Conservation (phyloP, 2,888 invertebrate genomes). For the Dugesia japonica region DNA sequence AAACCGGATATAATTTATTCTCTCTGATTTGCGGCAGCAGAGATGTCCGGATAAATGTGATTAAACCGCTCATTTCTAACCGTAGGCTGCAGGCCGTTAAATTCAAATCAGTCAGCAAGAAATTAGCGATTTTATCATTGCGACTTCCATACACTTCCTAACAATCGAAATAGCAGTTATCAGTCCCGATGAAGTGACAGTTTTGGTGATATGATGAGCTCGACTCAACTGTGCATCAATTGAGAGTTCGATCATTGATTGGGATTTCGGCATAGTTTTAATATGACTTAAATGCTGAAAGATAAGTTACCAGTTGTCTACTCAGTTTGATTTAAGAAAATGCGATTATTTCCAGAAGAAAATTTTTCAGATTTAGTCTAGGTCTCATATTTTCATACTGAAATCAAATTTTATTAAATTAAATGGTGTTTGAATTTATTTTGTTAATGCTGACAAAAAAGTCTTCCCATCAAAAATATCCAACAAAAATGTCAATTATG, state of each 20-base stretch:
- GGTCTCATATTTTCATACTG: not conserved
- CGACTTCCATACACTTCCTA: slow-evolving; percentile 16
- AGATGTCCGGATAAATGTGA: slow-evolving; percentile 16
- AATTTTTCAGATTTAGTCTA: not conserved
- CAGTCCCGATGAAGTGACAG: slow-evolving; percentile 16
- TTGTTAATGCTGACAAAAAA: no score
- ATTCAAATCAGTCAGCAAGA: slow-evolving; percentile 20
- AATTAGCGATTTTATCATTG: slow-evolving; percentile 7
- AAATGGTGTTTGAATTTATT: not conserved
- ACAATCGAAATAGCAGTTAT: slow-evolving; percentile 4
- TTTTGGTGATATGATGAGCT: not conserved
- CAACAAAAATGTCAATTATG: no score
- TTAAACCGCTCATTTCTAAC: slow-evolving; percentile 11
- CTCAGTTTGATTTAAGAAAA: slow-evolving; percentile 14
- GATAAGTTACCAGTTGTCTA: slow-evolving; percentile 4
- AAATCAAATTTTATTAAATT: not conserved
- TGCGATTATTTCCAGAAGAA: slow-evolving; percentile 8
- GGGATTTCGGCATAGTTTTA: slow-evolving; percentile 14
- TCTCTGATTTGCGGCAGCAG: not conserved
- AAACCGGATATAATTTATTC: slow-evolving; percentile 20
- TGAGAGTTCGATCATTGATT: slow-evolving; percentile 7
- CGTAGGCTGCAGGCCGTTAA: slow-evolving; percentile 1
- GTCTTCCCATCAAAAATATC: no score
- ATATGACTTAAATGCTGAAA: slow-evolving; percentile 6
- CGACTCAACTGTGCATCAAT: slow-evolving; percentile 11